Percentiles rank a stretch among this genome's conserved stretches.
Evolutionary conservation across 1,140 invertebrate genomes (phyloP).

Genomic region (Tetranychus cinnabarinus): DNA sequence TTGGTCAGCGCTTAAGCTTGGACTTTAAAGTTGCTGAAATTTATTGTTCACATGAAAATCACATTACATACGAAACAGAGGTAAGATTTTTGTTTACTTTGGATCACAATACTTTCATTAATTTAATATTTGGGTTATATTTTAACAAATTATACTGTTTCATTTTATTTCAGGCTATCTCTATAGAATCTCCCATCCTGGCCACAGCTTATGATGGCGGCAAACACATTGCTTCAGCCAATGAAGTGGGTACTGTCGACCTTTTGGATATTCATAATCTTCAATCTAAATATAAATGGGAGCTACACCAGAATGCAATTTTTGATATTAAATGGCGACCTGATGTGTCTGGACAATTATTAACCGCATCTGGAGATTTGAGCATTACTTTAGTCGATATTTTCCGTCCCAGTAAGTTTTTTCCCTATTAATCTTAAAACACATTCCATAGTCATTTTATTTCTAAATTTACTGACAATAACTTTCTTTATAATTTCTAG

Average conservation of each 20-base stretch:
- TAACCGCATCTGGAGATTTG: not conserved
- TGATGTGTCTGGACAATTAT: not conserved
- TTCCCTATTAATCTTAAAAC: no score
- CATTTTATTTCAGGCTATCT: no score
- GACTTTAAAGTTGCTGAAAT: no score
- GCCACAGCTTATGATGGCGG: not conserved
- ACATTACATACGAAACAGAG: no score
- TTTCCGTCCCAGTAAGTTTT: no score
- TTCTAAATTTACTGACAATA: not conserved
- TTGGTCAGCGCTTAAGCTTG: no score
- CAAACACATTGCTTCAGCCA: constrained; percentile 37
- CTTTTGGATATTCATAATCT: constrained; percentile 27
- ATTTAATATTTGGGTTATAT: no score
- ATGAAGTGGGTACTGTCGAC: constrained; percentile 51
- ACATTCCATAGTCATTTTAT: not conserved
- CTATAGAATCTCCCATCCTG: not conserved
- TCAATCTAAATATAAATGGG: not conserved
- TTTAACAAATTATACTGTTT: no score
- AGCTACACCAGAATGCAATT: constrained; percentile 1
- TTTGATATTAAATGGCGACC: constrained; percentile 8
- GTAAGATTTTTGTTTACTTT: no score
- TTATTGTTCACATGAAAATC: no score
- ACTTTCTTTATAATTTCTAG: not conserved
- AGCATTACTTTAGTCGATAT: not conserved
- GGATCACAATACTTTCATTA: no score